Conservation (phyloP, 2,113 vertebrate species). For the Apteryx mantelli region DNA sequence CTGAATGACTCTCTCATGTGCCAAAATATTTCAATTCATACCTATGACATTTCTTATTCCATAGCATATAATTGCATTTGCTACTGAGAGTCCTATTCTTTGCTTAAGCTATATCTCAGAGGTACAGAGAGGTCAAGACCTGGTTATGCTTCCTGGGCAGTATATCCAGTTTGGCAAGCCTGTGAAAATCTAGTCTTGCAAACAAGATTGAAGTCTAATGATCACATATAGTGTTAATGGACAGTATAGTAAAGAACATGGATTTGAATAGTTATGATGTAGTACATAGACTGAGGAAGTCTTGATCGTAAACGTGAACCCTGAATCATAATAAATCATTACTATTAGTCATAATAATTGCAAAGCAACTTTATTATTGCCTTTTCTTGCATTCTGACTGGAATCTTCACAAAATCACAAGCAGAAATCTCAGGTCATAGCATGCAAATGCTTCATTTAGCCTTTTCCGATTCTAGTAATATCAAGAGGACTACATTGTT, state of each 20-base stretch:
- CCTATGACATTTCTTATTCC: neutral
- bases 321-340: neutral
- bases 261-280: neutral
- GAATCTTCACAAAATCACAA: neutral
- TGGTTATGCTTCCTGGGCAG: neutral
- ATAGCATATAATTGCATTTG: neutral
- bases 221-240: neutral
- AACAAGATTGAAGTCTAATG: neutral
- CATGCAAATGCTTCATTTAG: neutral
- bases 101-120: neutral
- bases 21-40: neutral
- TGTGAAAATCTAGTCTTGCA: neutral
- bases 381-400: neutral
- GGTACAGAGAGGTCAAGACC: rapidly evolving
- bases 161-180: neutral
- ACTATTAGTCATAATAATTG: neutral
- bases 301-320: neutral
- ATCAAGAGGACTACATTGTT: neutral
- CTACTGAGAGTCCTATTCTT: neutral
- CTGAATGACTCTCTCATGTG: neutral
- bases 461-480: neutral
- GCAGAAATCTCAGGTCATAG: neutral
- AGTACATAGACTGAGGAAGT: neutral
- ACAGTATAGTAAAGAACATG: neutral
- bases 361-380: neutral